Evolutionary conservation across 2,113 vertebrate species (phyloP).

Genomic region (Cheirogaleus medius): DNA sequence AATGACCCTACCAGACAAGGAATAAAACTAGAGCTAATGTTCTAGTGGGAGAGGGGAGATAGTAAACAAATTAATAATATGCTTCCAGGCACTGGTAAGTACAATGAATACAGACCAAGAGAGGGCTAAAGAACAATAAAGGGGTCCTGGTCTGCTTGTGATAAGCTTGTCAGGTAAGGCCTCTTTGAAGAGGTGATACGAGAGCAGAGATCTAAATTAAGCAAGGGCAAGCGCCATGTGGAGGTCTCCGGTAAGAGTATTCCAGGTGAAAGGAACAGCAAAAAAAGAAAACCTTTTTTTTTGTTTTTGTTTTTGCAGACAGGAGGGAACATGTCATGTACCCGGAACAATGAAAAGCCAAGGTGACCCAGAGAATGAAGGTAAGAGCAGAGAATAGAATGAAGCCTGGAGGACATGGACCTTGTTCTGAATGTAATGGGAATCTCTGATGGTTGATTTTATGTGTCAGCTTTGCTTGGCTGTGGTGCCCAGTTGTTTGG

Average conservation of each 20-base stretch:
- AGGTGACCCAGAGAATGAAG: neutral
- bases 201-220: neutral
- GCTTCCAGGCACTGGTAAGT: neutral
- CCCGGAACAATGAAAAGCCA: neutral
- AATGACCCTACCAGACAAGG: neutral
- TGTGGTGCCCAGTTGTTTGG: neutral
- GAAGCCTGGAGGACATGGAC: neutral
- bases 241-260: neutral
- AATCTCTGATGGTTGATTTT: slow-evolving; percentile 12
- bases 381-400: neutral
- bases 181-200: neutral
- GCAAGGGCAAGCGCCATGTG: neutral
- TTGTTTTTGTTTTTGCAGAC: neutral
- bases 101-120: neutral
- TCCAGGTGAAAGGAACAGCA: neutral
- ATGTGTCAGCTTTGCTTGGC: neutral
- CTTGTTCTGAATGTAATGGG: neutral
- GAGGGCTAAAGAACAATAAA: no score
- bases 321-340: neutral
- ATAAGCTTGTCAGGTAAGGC: neutral
- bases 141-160: neutral
- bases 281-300: neutral
- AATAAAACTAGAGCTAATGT: neutral
- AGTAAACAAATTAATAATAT: neutral
- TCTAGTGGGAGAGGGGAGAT: neutral